Evolutionary conservation across 2,113 vertebrate genomes (phyloP).

Genomic region (Pedetes capensis): DNA sequence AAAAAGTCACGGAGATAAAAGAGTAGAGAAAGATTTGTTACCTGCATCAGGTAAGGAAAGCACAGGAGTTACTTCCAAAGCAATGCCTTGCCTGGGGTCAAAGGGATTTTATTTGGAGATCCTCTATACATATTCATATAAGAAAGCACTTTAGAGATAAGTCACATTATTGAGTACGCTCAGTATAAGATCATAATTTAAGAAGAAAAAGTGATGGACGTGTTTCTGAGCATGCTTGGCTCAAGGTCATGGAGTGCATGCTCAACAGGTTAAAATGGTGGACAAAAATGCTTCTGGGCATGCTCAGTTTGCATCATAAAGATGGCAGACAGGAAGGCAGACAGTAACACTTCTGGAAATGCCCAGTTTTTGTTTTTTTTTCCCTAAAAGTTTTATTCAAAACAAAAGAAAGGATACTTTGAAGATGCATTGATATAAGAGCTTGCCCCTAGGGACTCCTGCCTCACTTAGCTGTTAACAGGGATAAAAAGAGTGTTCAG

Average conservation of each 20-base stretch:
- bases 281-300: not conserved
- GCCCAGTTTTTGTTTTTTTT: no score
- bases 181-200: not conserved
- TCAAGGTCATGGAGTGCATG: not conserved
- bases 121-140: not conserved
- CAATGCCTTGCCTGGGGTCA: not conserved
- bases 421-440: not conserved
- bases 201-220: not conserved
- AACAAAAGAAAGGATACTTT: not conserved
- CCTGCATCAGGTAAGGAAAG: not conserved
- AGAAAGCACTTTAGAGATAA: not conserved
- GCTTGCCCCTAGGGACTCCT: not conserved
- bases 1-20: not conserved
- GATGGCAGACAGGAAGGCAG: not conserved
- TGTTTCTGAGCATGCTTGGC: not conserved
- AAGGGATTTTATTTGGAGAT: not conserved
- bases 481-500: not conserved
- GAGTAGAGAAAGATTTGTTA: not conserved
- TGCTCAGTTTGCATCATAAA: not conserved
- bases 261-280: not conserved
- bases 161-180: not conserved
- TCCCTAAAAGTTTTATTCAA: not conserved
- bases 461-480: not conserved
- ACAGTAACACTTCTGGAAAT: not conserved
- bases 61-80: not conserved